Evolutionary conservation across 2,113 vertebrate species (phyloP), one percentile per base, ranked within the genome.

Genomic region (Spea bombifrons): DNA sequence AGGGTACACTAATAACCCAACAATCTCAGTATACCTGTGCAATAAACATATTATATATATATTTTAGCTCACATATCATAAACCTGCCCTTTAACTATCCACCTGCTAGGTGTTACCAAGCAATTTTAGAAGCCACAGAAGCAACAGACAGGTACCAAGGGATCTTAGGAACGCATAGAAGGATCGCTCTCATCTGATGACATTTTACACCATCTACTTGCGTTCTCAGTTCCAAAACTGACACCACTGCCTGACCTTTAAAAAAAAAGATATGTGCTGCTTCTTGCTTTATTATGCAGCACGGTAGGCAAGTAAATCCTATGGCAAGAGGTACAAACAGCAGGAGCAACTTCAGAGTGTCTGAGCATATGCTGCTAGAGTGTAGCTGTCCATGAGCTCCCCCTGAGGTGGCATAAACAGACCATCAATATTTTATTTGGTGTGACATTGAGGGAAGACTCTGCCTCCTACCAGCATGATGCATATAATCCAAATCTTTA

Each of bases 401-500:
- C 52, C 53, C 17, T 59, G 52, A 15, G 57, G 71, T 12, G 5
- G 53, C 52, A 72, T 12, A 59, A 59, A 57, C 17, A 72, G 17
- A 57, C 15, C 53, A 72, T 71, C 53, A 72, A 57, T 72, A 7
- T 72, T 72, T 72, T 46, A 72, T 72, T 12, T 72, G 17, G 8
- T 30, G 12, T 5, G 44, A 45, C 52, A 57, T 8, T 7, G 17
- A 0, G 59, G 55, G 59, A 72, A 55, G 3, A 15, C 57, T 7
- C 53, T 72, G 17, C 30, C 53, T 72, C 53, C 12, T 59, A 59
- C 30, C 53, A 72, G 49, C 47, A 46, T 46, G 46, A 70, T 50
- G 53, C 43, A 43, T 13, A 3, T 46, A 45, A 59, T 30, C 30
- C 30, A 30, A 30, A 30, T 30, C 30, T 30, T 30, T 30, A 30